phyloP scores from a whole-genome alignment of 2,888 invertebrate species.

The Dorcus parallelipipedus region DNA sequence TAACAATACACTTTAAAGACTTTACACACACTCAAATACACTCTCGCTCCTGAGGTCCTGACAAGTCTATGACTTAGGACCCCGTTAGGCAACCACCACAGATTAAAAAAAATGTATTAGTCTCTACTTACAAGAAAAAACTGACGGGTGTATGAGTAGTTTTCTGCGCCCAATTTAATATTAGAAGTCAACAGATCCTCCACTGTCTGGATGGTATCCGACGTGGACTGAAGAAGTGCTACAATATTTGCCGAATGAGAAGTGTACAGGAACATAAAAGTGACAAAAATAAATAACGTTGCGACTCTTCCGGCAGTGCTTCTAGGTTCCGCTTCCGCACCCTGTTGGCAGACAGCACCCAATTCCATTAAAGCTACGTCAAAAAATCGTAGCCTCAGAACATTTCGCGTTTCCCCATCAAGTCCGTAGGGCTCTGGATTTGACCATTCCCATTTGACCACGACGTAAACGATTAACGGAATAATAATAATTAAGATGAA shows the following conservation, averaged over 20 bases:
- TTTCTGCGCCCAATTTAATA: constrained; percentile 59
- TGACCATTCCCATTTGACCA: constrained; percentile 39
- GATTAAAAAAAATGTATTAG: too few species aligned
- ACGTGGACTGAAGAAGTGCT: constrained; percentile 62
- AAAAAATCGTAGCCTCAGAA: constrained; percentile 29
- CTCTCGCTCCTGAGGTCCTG: too few species aligned
- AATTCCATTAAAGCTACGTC: constrained; percentile 46
- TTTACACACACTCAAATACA: too few species aligned
- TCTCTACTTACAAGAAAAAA: constrained; percentile 65
- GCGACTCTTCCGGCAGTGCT: constrained; percentile 50
- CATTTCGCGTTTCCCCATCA: not conserved
- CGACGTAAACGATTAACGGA: constrained; percentile 30
- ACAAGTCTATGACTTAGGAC: too few species aligned
- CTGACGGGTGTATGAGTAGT: constrained; percentile 54
- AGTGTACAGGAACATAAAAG: constrained; percentile 58
- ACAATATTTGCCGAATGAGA: constrained; percentile 68
- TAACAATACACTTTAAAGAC: too few species aligned
- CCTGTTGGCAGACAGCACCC: constrained; percentile 53
- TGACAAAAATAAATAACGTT: constrained; percentile 37
- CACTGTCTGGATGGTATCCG: constrained; percentile 55
- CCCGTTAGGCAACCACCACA: too few species aligned
- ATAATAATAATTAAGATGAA: constrained; percentile 35
- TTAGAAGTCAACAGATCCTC: constrained; percentile 57
- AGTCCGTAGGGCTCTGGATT: constrained; percentile 25
- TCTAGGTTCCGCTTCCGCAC: constrained; percentile 47